These are phyloP conservation scores for Megaceryle alcyon DNA, from an alignment of 2,797 vertebrate genomes.

Conservation along the genomic window DNA sequence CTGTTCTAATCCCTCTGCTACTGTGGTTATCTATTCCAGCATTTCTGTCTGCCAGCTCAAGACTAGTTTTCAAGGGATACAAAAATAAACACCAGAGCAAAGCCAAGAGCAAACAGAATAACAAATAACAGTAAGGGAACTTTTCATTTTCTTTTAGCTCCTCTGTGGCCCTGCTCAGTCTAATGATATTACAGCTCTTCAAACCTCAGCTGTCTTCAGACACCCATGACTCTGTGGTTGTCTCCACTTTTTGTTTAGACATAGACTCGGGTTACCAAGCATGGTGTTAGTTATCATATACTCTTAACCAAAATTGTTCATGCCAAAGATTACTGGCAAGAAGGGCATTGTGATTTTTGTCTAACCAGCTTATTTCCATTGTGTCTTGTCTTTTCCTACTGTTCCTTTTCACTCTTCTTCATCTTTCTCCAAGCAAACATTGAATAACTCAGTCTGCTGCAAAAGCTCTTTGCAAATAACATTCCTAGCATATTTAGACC, in stretches of 20 bases:
- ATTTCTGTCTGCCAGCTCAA: conserved; percentile 3
- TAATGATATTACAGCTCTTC: not conserved
- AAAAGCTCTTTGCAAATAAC: conserved; percentile 45
- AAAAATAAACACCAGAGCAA: conserved; percentile 32
- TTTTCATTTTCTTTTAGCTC: not conserved
- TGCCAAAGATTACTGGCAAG: not conserved
- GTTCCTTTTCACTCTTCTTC: conserved; percentile 11
- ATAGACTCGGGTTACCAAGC: not conserved
- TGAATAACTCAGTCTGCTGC: not conserved
- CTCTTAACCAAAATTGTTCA: not conserved
- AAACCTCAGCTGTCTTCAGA: not conserved
- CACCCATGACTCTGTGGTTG: not conserved
- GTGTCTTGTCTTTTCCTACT: not conserved
- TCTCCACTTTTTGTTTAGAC: not conserved
- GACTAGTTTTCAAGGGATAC: not conserved
- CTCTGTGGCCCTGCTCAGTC: not conserved
- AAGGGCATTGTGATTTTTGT: not conserved
- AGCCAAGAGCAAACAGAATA: conserved; percentile 25
- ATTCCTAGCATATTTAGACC: conserved; percentile 60
- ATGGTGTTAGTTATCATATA: not conserved
- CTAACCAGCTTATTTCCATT: not conserved
- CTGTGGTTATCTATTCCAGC: conserved; percentile 8
- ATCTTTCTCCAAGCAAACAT: not conserved
- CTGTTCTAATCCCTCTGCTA: not conserved
- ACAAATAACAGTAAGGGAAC: not conserved